Evolutionary conservation across 2,797 vertebrate species (phyloP).

Genomic region (Melanotaenia pygmaea): DNA sequence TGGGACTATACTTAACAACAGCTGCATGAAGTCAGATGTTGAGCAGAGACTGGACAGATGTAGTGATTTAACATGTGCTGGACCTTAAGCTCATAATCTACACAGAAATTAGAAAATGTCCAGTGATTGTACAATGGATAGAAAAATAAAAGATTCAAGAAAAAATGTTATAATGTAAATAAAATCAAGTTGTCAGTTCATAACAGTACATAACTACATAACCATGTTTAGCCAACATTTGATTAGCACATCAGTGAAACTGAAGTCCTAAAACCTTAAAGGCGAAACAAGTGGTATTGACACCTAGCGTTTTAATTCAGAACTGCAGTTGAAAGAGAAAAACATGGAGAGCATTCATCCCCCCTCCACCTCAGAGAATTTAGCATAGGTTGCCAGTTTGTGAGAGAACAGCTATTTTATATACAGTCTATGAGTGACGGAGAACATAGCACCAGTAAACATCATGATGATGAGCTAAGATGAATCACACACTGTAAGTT

Average conservation of each 20-base stretch:
- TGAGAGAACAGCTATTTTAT: too few species aligned
- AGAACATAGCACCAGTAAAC: too few species aligned
- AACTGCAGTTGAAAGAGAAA: too few species aligned
- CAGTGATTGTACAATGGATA: constrained; percentile 1
- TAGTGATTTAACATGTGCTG: constrained; percentile 51
- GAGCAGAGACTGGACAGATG: constrained; percentile 64
- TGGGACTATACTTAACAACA: constrained; percentile 48
- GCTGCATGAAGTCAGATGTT: constrained; percentile 60
- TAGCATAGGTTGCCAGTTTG: too few species aligned
- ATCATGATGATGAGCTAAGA: too few species aligned
- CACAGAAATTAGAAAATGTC: constrained; percentile 54
- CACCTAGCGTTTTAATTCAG: too few species aligned
- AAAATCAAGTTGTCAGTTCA: background rate
- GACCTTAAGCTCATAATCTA: constrained; percentile 50
- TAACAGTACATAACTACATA: constrained; percentile 11
- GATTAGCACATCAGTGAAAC: background rate
- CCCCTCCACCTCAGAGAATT: too few species aligned
- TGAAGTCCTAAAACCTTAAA: background rate
- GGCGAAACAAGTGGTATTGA: too few species aligned
- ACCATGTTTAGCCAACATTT: background rate
- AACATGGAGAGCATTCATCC: too few species aligned
- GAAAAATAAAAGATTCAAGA: too few species aligned
- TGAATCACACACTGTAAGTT: too few species aligned
- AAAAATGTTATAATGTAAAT: background rate
- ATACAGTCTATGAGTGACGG: too few species aligned